Evolutionary conservation across 2,888 invertebrate genomes (phyloP), one percentile per base, ranked within the genome.

Genomic region (Sinhomidia bicolor): DNA sequence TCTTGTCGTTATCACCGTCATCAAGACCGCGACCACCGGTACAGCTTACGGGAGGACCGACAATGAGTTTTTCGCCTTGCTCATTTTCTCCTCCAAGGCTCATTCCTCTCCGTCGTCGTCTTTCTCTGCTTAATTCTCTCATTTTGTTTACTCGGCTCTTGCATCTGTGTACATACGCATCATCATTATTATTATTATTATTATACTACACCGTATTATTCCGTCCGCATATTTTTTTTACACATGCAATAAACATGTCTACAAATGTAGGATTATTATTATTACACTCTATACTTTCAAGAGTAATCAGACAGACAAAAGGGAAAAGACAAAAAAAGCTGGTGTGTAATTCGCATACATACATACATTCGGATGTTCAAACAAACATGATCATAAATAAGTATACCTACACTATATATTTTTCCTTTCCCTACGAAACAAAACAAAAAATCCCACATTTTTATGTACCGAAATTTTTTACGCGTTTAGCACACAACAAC

Each of bases 101-200:
- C 81, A 81, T 80, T 68, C 88, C 80, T 84, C 57, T 83, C 26
- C 44, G 62, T 76, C 65, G 74, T 80, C 80, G 51, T n/a, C 68
- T 41, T 20, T 85, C 89, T 44, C 62, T 79, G 74, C 89, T 89
- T 76, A 76, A 54, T 65, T 89, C 89, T 74, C 89, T 85, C 85
- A 89, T 89, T 74, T 89, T 89, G 41, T 85, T 76, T 54, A 89
- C 76, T 54, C 54, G 41, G 41, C 32, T 81, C 76, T 89, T 81
- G 89, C 89, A 89, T 81, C 89, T 89, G 51, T 51, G 12, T 26
- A 26, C 26, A 29, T 4, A 32, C 47, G 60, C 26, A 41, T 32
- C 47, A 54, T 36, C 32, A 76, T 14, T 32, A 26, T 26, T 10
- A 10, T 23, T 32, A 62, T 62, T n/a, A 9, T 26, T 9, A 10